These are phyloP conservation scores for Micromys minutus DNA, from an alignment of 2,113 vertebrate genomes.

Conservation along the genomic window DNA sequence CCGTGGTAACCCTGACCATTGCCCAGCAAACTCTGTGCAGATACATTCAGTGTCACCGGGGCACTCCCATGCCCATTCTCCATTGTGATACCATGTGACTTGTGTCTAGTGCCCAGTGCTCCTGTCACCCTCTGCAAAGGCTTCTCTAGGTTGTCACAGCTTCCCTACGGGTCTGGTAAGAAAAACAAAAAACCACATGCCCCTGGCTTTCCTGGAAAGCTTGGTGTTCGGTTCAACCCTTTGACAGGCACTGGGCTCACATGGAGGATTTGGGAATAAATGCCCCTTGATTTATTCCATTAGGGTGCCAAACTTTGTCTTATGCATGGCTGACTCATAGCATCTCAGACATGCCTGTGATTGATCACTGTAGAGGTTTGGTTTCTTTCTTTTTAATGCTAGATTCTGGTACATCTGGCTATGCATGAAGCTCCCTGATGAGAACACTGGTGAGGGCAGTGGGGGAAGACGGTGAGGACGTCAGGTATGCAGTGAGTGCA, in stretches of 20 bases:
- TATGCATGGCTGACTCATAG: neutral
- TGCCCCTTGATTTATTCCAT: constrained; percentile 34
- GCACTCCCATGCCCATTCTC: neutral
- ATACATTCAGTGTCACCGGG: neutral
- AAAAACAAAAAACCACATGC: neutral
- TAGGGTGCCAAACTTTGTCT: neutral
- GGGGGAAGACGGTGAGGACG: neutral
- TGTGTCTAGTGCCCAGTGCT: fast-evolving
- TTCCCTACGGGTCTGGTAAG: neutral
- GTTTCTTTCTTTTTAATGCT: neutral
- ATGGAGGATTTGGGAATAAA: neutral
- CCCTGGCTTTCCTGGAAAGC: neutral
- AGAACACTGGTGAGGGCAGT: neutral
- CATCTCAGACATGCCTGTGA: neutral
- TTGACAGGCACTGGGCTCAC: neutral
- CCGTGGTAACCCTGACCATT: fast-evolving
- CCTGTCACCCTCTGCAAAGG: neutral
- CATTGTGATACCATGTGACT: neutral
- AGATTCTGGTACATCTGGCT: neutral
- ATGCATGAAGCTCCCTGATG: neutral
- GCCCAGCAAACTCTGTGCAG: neutral
- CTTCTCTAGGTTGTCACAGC: neutral
- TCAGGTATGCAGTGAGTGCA: neutral
- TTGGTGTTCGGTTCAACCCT: neutral
- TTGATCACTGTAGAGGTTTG: neutral